Evolutionary conservation across 2,888 invertebrate species (phyloP).

Genomic region (Dicyrtoma fusca): DNA sequence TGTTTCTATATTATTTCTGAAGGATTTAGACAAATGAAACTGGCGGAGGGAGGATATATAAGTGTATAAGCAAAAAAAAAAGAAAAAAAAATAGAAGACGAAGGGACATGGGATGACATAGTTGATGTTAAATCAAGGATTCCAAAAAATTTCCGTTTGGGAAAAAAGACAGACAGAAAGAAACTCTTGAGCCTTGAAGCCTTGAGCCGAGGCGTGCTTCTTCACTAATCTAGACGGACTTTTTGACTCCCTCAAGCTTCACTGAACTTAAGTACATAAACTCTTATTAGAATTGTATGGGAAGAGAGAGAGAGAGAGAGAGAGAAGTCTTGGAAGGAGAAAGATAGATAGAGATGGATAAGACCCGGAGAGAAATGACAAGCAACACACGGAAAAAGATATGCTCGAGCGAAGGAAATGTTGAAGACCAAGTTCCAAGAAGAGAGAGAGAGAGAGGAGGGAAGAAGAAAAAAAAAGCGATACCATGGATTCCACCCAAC

Average conservation of each 20-base stretch:
- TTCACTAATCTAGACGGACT: slow-evolving; percentile 35
- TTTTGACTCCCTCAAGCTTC: slow-evolving; percentile 36
- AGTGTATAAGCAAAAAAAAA: not conserved
- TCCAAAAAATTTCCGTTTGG: not conserved
- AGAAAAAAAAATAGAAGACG: not conserved
- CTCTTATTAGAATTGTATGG: slow-evolving; percentile 30
- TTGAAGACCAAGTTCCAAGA: slow-evolving; percentile 2
- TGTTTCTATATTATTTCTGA: slow-evolving; percentile 6
- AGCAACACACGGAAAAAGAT: slow-evolving; percentile 7
- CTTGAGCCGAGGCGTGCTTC: slow-evolving; percentile 25
- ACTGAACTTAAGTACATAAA: slow-evolving; percentile 30
- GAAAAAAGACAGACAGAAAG: not conserved
- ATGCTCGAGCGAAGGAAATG: not conserved
- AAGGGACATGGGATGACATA: not conserved
- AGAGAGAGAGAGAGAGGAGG: slow-evolving; percentile 20
- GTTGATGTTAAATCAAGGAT: not conserved
- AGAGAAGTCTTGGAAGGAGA: not conserved
- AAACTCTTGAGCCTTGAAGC: not conserved
- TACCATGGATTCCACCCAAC: slow-evolving; percentile 36
- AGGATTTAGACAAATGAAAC: slow-evolving; percentile 18
- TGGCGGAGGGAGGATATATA: not conserved
- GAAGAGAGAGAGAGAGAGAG: not conserved
- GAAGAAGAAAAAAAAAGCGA: slow-evolving; percentile 1
- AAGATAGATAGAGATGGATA: slow-evolving; percentile 21
- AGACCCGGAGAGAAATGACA: slow-evolving; percentile 27